Base-by-base conservation (phyloP, 2,888 invertebrate species). In the Embidobia sp. region DNA sequence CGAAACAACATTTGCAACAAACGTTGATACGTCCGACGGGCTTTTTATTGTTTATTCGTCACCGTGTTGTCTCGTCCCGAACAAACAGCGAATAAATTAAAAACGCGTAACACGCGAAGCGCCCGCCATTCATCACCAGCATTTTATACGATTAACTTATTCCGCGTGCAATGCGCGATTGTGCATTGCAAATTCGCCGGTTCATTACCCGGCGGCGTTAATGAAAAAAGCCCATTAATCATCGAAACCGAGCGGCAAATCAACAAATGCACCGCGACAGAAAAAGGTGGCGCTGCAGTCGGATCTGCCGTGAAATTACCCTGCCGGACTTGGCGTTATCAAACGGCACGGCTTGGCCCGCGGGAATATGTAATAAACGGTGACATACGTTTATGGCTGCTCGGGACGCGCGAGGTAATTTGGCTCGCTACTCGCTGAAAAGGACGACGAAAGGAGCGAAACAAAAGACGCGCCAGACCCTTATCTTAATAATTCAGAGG, bases 401-500 rank as follows among this genome's bases (percentile, higher is more conserved):
- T 29, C 46, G 64, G 11, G 57, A 26, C 26, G 49, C 4, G 26
- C 51, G 22, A 22, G 49, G 48, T 51, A 48, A 72, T 70, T 72
- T 64, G 53, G 35, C 22, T 35, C 42, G 59, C 49, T 61, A 44
- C 40, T 61, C 40, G 37, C 42, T 31, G 29, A 57, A 22, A 35
- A 53, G 15, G 35, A 67, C 19, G 53, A 6, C 26, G 37, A 13
- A 55, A 55, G 44, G 10, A 51, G 18, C 15, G 1, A 69, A 75
- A 69, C 69, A 63, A 70, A 76, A 51, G 16, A 27, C 31, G 33
- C 19, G 26, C 18, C 35, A 44, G 49, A 26, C 61, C 70, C 70
- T 59, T 66, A 76, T 76, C 76, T 76, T 64, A 76, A 76, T 76
- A 76, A 70, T 76, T 76, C 64, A 76, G 26, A 29, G 51, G 57